Percentiles rank a stretch among this genome's conserved stretches.
These are phyloP conservation scores for Remorina albescens DNA, from an alignment of 2,797 vertebrate species.

Conservation along the genomic window DNA sequence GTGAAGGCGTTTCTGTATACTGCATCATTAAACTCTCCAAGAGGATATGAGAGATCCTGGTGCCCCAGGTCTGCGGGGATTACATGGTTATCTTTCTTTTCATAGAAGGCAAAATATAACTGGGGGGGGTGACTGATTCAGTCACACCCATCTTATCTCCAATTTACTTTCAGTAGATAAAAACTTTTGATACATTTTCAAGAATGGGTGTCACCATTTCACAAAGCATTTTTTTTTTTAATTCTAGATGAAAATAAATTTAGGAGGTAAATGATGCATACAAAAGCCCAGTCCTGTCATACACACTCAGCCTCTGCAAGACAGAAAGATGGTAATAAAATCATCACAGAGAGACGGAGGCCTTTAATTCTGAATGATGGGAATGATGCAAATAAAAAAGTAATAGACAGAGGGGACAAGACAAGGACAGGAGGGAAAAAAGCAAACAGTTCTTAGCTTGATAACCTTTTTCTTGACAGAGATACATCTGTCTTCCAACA, in stretches of 20 bases:
- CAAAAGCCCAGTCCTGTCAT: constrained; percentile 8
- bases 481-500: constrained; percentile 45
- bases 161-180: constrained; percentile 1
- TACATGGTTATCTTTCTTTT: constrained; percentile 1
- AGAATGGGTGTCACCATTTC: neutral
- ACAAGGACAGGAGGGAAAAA: constrained; percentile 46
- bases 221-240: neutral
- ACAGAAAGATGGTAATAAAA: constrained; percentile 32
- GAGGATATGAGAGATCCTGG: neutral
- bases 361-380: neutral
- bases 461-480: constrained; percentile 63
- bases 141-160: neutral
- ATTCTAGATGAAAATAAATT: constrained; percentile 18
- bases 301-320: constrained; percentile 25
- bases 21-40: constrained; percentile 6
- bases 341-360: constrained; percentile 8
- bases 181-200: neutral
- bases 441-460: constrained; percentile 53
- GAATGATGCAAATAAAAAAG: constrained; percentile 24
- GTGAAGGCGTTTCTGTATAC: neutral
- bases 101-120: neutral
- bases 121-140: neutral
- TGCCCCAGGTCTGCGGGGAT: constrained; percentile 22
- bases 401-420: constrained; percentile 29
- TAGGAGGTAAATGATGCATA: constrained; percentile 34